phyloP scores from a whole-genome alignment of 2,113 vertebrate genomes.

The Fukomys damarensis region DNA sequence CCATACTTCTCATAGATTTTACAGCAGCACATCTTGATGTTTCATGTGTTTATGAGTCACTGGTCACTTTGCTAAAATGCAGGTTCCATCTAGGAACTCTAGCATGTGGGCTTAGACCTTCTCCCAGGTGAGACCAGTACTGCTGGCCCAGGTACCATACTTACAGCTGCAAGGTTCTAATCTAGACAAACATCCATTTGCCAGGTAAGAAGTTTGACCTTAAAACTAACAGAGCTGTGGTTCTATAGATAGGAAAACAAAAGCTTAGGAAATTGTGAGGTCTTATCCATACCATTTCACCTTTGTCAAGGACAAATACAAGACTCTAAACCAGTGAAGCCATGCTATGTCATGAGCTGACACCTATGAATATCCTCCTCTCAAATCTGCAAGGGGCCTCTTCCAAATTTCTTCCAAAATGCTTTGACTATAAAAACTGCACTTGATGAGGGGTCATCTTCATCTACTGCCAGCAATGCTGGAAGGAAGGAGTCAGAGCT shows the following conservation, averaged over 20 bases:
- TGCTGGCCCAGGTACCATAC: not conserved
- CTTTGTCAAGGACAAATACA: not conserved
- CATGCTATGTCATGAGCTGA: not conserved
- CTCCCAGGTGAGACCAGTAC: not conserved
- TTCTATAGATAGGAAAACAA: not conserved
- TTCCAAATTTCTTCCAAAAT: not conserved
- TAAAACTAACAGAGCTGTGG: not conserved
- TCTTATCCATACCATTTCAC: not conserved
- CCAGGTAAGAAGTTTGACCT: not conserved
- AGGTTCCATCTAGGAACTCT: not conserved
- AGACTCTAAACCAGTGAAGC: not conserved
- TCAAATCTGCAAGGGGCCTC: not conserved
- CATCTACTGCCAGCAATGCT: not conserved
- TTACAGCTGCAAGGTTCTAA: not conserved
- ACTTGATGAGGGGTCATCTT: too few species aligned
- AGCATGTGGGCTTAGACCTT: not conserved
- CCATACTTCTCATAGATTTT: not conserved
- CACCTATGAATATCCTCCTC: not conserved
- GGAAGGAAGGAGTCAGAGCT: not conserved
- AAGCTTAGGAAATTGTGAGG: not conserved
- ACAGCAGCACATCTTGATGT: not conserved
- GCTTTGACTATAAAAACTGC: fast-evolving
- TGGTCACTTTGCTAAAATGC: not conserved
- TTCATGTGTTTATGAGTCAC: not conserved
- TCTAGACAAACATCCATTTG: not conserved